Evolutionary conservation across 2,113 vertebrate genomes (phyloP), one percentile per base, ranked within the genome.

Genomic region (Corythaixoides concolor): DNA sequence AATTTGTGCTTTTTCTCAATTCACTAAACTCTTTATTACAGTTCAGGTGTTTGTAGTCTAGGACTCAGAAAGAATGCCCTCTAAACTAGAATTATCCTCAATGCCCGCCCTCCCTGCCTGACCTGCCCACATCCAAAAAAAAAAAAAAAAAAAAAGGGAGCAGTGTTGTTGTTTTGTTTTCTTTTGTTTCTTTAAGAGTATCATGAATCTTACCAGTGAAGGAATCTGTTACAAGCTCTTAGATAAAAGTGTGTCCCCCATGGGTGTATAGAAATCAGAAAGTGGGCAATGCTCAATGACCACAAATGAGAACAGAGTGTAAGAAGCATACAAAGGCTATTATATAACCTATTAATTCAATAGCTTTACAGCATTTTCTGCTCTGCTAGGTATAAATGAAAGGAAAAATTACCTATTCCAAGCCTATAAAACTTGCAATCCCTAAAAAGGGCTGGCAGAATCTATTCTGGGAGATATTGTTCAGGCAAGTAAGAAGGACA

Each of bases 331-430:
- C 28, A 91, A 73, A 93, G 50, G 59, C 75, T 77, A 58, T 85
- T 91, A 88, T 77, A 83, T 74, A 94, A 96, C 58, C 90, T 77
- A 92, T 95, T 97, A 96, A 84, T 96, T 91, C 41, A 23, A 83
- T 1, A 20, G 72, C 62, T 96, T 92, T 69, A 78, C 49, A 97
- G 66, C 73, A 78, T 94, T 96, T 95, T 96, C 91, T 96, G 95
- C 90, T 96, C 90, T 90, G 70, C 43, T 96, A 82, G 64, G 45
- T 93, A 93, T 58, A 92, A 97, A 77, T 91, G 91, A 96, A 91
- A 95, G 62, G 62, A 89, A 93, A 95, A 95, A 91, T 88, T 83
- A 95, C 88, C 91, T 93, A 79, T 91, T 94, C 91, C 88, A 91
- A 90, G 45, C 52, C 91, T 88, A 49, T 89, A 94, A 94, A 89